Percentiles rank a stretch among this genome's conserved stretches.
Conservation (phyloP, 2,113 vertebrate species). For the Phaethornis superciliosus region DNA sequence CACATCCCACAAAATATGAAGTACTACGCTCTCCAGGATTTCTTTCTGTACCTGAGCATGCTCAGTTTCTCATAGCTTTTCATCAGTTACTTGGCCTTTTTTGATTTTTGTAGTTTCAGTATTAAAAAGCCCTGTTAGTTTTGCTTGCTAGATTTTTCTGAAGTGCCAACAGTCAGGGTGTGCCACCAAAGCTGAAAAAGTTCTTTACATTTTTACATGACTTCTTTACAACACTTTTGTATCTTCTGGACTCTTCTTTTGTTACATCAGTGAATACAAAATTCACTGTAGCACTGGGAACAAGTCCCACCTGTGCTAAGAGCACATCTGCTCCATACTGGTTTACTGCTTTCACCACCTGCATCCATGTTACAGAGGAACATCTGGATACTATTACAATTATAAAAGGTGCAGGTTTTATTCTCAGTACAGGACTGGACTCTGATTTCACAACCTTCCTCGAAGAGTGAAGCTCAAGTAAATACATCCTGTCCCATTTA, state of each 20-base stretch:
- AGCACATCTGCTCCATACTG: slow-evolving; percentile 86
- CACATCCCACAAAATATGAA: background rate
- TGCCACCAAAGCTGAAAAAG: background rate
- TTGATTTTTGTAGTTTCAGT: background rate
- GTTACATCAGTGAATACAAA: background rate
- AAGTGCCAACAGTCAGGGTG: background rate
- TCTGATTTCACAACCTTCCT: slow-evolving; percentile 82
- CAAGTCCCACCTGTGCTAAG: slow-evolving; percentile 76
- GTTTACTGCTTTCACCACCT: slow-evolving; percentile 94
- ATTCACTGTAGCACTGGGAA: slow-evolving; percentile 64
- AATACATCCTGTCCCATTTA: slow-evolving; percentile 80
- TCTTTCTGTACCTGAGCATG: background rate
- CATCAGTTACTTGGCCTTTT: background rate
- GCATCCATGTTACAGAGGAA: slow-evolving; percentile 82
- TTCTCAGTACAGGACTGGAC: slow-evolving; percentile 75
- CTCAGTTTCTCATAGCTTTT: background rate
- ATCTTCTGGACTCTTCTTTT: slow-evolving; percentile 36
- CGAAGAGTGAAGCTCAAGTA: slow-evolving; percentile 73
- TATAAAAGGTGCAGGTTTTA: slow-evolving; percentile 89
- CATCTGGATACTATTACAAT: slow-evolving; percentile 91
- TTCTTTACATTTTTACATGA: background rate
- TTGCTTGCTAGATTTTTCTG: background rate
- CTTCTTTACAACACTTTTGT: background rate
- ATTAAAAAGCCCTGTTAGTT: background rate
- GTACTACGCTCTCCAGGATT: background rate